These are phyloP conservation scores for Folsomia manolachei DNA, from an alignment of 2,888 invertebrate species.

Conservation along the genomic window DNA sequence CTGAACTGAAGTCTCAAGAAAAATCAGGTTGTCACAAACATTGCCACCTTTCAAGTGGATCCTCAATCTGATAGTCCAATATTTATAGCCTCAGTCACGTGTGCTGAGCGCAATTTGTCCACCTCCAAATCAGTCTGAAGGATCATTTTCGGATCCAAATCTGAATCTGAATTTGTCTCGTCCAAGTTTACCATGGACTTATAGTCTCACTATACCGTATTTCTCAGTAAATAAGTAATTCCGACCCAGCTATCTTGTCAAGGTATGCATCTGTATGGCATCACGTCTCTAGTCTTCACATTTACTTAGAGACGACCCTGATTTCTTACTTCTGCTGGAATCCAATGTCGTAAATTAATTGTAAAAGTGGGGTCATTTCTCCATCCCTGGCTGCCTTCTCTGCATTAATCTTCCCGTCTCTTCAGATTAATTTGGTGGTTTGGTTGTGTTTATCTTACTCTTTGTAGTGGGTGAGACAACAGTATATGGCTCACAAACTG, in stretches of 20 bases:
- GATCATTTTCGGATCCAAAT: constrained; percentile 22
- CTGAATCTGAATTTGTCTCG: constrained; percentile 12
- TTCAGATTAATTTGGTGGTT: constrained; percentile 4
- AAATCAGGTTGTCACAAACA: constrained; percentile 47
- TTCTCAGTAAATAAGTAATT: too few species aligned
- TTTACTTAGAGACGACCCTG: constrained; percentile 1
- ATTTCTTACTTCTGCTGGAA: constrained; percentile 16
- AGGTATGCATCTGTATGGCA: too few species aligned
- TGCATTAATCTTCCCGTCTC: constrained; percentile 19
- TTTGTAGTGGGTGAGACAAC: neutral
- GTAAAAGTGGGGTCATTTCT: constrained; percentile 15
- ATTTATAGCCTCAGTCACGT: constrained; percentile 49
- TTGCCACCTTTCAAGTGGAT: constrained; percentile 50
- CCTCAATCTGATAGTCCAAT: constrained; percentile 47
- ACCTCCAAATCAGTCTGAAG: constrained; percentile 29
- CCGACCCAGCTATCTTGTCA: too few species aligned
- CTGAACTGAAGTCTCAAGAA: constrained; percentile 35
- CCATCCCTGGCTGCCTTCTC: neutral
- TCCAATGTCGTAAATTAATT: constrained; percentile 13
- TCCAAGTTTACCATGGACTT: too few species aligned
- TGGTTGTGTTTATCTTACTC: too few species aligned
- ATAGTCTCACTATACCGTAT: too few species aligned
- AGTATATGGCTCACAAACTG: neutral
- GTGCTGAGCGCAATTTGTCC: constrained; percentile 46
- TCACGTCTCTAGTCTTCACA: neutral